Conservation (phyloP, 2,113 vertebrate genomes). For the Oncorhynchus clarkii region DNA sequence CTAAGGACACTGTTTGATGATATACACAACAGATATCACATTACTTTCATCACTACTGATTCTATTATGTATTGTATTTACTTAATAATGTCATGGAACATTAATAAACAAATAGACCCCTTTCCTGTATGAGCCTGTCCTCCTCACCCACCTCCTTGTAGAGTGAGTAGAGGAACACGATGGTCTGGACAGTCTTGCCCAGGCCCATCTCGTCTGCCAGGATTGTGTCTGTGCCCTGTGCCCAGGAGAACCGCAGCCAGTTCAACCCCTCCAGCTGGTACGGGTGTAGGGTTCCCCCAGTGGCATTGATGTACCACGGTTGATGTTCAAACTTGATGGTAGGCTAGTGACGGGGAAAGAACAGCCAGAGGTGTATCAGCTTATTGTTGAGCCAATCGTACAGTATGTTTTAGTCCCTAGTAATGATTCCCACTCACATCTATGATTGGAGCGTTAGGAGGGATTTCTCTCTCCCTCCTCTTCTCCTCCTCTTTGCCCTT, state of each 20-base stretch:
- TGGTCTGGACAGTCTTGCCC: conserved; percentile 97
- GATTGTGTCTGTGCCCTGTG: conserved; percentile 96
- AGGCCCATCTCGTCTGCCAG: conserved; percentile 98
- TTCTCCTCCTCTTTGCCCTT: conserved; percentile 82
- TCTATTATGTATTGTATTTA: not conserved
- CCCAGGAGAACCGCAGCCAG: conserved; percentile 98
- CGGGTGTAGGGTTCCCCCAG: conserved; percentile 89
- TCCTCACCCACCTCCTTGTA: conserved; percentile 88
- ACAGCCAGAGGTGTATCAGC: not conserved
- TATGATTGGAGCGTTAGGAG: conserved; percentile 87
- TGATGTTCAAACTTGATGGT: conserved; percentile 98
- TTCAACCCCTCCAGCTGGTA: conserved; percentile 98
- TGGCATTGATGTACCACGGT: conserved; percentile 92
- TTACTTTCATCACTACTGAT: not conserved
- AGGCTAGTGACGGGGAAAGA: conserved; percentile 70
- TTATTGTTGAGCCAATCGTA: not conserved
- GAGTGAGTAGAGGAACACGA: conserved; percentile 95
- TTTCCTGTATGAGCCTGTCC: not conserved
- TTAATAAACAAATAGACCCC: too few species aligned
- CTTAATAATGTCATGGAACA: too few species aligned
- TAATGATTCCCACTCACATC: conserved; percentile 76
- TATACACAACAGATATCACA: not conserved
- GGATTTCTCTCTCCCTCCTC: conserved; percentile 86
- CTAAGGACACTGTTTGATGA: too few species aligned
- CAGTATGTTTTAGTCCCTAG: not conserved